A percentile compares a stretch with the other conserved stretches of the same genome.
These are phyloP conservation scores for Zonitis immaculata DNA, from an alignment of 2,888 invertebrate genomes.

Conservation along the genomic window DNA sequence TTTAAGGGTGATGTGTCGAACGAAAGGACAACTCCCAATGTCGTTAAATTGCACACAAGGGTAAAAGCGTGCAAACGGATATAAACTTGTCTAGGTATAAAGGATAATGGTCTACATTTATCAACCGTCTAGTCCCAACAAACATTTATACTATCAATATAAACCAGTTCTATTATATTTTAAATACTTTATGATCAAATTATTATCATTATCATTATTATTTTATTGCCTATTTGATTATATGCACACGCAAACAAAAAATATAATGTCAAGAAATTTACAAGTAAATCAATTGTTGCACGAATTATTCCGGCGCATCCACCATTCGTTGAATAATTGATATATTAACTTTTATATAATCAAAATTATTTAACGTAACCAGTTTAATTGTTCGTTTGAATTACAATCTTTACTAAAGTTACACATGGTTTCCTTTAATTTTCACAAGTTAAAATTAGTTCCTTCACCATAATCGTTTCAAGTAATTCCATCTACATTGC, in stretches of 20 bases:
- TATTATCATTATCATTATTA: too few species aligned
- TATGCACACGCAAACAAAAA: too few species aligned
- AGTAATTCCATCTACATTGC: conserved; percentile 3
- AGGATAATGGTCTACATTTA: conserved; percentile 40
- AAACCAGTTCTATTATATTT: too few species aligned
- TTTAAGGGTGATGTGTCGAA: conserved; percentile 23
- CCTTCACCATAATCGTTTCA: conserved; percentile 1
- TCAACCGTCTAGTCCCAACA: conserved; percentile 34
- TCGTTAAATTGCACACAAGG: conserved; percentile 7
- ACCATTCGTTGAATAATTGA: too few species aligned
- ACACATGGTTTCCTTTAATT: conserved; percentile 5
- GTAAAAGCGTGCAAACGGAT: conserved; percentile 19
- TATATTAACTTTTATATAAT: too few species aligned
- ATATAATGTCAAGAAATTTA: too few species aligned
- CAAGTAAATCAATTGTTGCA: too few species aligned
- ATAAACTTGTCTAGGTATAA: conserved; percentile 39
- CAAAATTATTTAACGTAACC: neutral
- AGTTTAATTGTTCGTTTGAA: neutral
- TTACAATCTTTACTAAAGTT: neutral
- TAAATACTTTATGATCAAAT: too few species aligned
- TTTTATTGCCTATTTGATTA: too few species aligned
- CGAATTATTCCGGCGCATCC: too few species aligned
- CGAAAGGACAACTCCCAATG: conserved; percentile 10
- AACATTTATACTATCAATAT: conserved; percentile 5
- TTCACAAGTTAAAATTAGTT: conserved; percentile 4